phyloP scores from a whole-genome alignment of 2,113 vertebrate genomes.

The Salvelinus namaycush region DNA sequence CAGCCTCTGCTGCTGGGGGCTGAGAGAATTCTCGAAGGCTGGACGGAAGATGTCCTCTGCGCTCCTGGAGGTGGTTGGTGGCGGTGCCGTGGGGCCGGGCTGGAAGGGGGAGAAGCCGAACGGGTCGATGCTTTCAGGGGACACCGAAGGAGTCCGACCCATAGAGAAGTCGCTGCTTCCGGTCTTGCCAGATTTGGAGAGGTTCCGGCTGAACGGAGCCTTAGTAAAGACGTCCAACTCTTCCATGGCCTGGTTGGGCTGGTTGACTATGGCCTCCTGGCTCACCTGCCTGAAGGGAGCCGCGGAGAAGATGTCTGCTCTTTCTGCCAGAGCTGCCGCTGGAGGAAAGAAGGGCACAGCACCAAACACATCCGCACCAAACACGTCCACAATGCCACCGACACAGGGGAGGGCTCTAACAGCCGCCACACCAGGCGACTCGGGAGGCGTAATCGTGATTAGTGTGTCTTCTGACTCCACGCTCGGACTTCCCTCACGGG shows the following conservation, averaged over 20 bases:
- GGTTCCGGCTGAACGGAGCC: constrained; percentile 89
- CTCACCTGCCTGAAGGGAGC: constrained; percentile 60
- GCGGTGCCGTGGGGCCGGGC: constrained; percentile 57
- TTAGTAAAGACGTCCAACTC: constrained; percentile 95
- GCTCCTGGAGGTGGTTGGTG: constrained; percentile 62
- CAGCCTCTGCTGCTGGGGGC: constrained; percentile 82
- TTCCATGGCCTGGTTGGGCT: constrained; percentile 62
- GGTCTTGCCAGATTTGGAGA: constrained; percentile 67
- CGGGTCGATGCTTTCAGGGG: constrained; percentile 77
- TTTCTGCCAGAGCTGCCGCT: constrained; percentile 45
- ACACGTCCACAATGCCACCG: constrained; percentile 37
- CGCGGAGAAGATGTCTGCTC: constrained; percentile 61
- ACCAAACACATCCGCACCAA: constrained; percentile 84
- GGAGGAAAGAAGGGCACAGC: constrained; percentile 82
- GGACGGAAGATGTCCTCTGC: constrained; percentile 83
- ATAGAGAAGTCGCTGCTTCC: constrained; percentile 24
- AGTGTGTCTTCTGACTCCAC: too few relatives aligned
- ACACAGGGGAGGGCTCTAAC: neutral
- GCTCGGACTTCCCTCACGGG: constrained; percentile 8
- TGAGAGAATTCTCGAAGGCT: constrained; percentile 80
- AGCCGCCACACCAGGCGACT: constrained; percentile 21
- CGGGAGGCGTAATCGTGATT: constrained; percentile 11
- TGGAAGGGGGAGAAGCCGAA: constrained; percentile 93
- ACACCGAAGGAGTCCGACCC: constrained; percentile 69
- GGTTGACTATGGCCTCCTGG: constrained; percentile 45